These are phyloP conservation scores for Plusia festucae DNA, from an alignment of 2,888 invertebrate genomes.

Conservation along the genomic window DNA sequence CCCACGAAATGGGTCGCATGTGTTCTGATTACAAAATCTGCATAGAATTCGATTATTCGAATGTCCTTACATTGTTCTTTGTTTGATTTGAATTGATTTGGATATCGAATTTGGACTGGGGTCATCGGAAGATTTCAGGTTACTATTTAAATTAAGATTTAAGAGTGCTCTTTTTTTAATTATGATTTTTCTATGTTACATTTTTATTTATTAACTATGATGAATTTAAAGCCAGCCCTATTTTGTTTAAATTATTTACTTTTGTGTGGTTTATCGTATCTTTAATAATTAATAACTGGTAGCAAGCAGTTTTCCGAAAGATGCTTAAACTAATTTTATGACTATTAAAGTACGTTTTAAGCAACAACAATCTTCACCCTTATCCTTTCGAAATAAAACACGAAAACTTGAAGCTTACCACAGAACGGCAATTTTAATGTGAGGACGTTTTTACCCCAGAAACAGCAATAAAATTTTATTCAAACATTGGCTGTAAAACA, in stretches of 20 bases:
- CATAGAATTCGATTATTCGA: constrained; percentile 58
- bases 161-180: no score
- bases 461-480: not conserved
- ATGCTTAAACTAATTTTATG: no score
- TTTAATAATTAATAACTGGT: no score
- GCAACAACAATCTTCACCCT: no score
- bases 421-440: not conserved
- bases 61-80: constrained; percentile 29
- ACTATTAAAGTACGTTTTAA: no score
- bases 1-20: constrained; percentile 77
- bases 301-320: no score
- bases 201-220: no score
- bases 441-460: not conserved
- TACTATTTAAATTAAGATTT: no score
- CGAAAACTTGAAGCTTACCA: not conserved
- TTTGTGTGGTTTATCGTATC: no score
- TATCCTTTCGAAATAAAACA: not conserved
- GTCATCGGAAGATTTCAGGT: constrained; percentile 1
- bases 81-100: constrained; percentile 31
- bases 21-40: constrained; percentile 71
- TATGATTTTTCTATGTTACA: no score
- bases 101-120: constrained; percentile 17
- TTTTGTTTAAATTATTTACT: no score
- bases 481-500: not conserved
- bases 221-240: no score